Evolutionary conservation across 2,113 vertebrate genomes (phyloP).

Genomic region (Lonchura striata): DNA sequence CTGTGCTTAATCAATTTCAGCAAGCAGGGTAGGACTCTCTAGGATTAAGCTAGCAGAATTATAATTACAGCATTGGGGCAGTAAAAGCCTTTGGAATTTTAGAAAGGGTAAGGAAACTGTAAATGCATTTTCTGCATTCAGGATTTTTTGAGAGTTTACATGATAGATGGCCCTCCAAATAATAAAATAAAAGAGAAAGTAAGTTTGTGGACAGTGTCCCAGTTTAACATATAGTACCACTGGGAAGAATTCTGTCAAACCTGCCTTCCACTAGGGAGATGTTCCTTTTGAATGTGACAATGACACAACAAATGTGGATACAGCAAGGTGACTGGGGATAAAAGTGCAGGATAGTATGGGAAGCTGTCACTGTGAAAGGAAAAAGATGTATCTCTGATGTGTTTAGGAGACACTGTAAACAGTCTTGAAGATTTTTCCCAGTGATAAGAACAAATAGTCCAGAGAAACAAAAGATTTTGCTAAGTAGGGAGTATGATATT

Average conservation of each 20-base stretch:
- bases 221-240: not conserved
- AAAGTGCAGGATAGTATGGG: not conserved
- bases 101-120: not conserved
- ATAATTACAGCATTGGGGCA: not conserved
- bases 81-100: not conserved
- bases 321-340: rapidly evolving
- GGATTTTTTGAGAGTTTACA: not conserved
- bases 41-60: not conserved
- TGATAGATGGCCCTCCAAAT: not conserved
- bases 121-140: not conserved
- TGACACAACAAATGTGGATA: not conserved
- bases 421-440: not conserved
- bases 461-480: not conserved
- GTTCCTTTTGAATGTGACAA: not conserved
- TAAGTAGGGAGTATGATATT: not conserved
- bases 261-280: not conserved
- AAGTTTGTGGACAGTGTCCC: not conserved
- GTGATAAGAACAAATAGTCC: not conserved
- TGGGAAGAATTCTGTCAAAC: not conserved
- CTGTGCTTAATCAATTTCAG: not conserved
- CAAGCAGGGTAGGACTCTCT: not conserved
- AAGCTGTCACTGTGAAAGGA: not conserved
- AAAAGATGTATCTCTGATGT: not conserved
- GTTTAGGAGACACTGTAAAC: not conserved
- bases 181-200: not conserved